Base-by-base conservation (phyloP, 2,888 invertebrate species). In the Tricholauxania praeusta region DNA sequence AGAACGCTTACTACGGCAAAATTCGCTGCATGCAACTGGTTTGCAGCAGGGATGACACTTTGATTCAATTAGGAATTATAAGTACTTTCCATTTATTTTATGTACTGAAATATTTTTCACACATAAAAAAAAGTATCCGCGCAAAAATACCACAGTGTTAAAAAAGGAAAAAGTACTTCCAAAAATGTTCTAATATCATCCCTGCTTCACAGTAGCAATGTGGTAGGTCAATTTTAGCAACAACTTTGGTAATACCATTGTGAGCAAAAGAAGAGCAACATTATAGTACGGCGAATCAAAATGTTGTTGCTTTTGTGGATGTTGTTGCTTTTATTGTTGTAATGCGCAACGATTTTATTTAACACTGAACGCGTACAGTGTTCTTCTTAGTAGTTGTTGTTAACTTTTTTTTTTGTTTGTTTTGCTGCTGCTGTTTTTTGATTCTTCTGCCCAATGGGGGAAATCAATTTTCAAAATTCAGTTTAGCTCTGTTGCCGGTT, bases 401-500 rank as follows among this genome's bases (percentile, higher is more conserved):
- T 55, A 19, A 47, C 14, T 14, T 39, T 47, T n/a, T 15, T 19
- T 62, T 32, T 22, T 53, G n/a, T 12, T 39, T 55, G 53, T 68
- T 57, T 17, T 7, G 48, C 51, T 59, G 51, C 17, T 32, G 15
- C 63, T 63, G 63, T 19, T 22, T 17, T 19, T 12, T 17, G 17
- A 48, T 10, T 64, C 52, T 60, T 55, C 52, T 67, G 55, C 2
- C 60, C 28, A 17, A 15, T 53, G 63, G 39, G 10, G 10, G 39
- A 53, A 70, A 39, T 28, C 17, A 62, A 51, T 53, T 70, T 53
- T 39, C 6, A 57, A 15, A 63, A 63, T 70, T 70, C 63, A 70
- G 70, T 70, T 39, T 48, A 53, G 47, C 53, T 63, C 53, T 70
- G 55, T 22, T 62, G 32, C 52, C 70, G 63, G 53, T 63, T 47